Evolutionary conservation across 1,140 invertebrate species (phyloP), one percentile per base, ranked within the genome.

Genomic region (Venturia canescens): DNA sequence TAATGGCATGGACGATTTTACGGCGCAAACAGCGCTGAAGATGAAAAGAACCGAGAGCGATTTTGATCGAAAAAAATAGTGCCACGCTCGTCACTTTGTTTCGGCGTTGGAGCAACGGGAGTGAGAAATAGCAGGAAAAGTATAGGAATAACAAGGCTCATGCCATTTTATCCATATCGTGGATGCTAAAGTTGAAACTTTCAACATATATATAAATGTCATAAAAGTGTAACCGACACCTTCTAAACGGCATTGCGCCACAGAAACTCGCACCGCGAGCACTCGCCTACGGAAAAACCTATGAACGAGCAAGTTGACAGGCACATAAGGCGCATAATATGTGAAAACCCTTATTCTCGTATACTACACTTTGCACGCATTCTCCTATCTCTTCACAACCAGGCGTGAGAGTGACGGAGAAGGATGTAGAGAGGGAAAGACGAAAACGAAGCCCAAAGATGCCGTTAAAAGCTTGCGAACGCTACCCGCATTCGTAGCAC

Each of bases 391-490:
- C 69, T 77, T 63, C 76, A 67, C 80, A 75, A 11, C 9, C 21
- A 44, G 13, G 7, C 7, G 11, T 11, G 38, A 13, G 38, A 44
- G 38, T 44, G 11, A 44, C 7, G 38, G 38, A 3, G 38, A 44
- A 9, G 13, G 38, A 44, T 44, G 7, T 3, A 44, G 38, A 44
- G 38, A 44, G 48, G 69, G 63, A 31, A 53, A 26, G 71, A 60
- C 57, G 57, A 31, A 79, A 86, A 84, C 75, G 84, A 86, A 85
- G 84, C 80, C 66, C 72, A 78, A 83, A 86, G 80, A 79, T 80
- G 34, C 21, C 63, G 82, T 86, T 87, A 86, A 87, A 87, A 86
- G 86, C 85, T 74, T 71, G 29, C 60, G 76, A 79, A 82, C 78
- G n/a, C 66, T 48, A 77, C 31, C 21, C 18, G 63, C 7, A 27